Conservation (phyloP, 2,888 invertebrate species). For the Halictus ligatus region DNA sequence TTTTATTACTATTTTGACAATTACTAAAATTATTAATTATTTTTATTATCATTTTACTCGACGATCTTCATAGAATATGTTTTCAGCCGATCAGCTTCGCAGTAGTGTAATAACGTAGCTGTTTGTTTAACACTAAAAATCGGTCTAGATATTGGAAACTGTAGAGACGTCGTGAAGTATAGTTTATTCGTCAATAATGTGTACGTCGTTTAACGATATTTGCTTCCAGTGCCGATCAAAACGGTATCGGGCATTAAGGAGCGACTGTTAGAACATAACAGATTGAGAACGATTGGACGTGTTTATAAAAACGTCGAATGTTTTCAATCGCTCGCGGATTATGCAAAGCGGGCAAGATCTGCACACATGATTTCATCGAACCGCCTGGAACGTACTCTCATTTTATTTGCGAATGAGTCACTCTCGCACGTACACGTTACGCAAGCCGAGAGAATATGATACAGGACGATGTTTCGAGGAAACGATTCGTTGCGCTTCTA, state of each 20-base stretch:
- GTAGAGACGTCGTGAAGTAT: too few species aligned
- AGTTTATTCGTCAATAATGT: not conserved
- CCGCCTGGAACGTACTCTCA: not conserved
- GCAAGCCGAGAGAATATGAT: constrained; percentile 43
- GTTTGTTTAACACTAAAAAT: too few species aligned
- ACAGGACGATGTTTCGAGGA: constrained; percentile 51
- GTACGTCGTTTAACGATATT: not conserved
- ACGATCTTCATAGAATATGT: too few species aligned
- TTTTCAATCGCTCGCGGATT: not conserved
- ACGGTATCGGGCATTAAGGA: not conserved
- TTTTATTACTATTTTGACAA: too few species aligned
- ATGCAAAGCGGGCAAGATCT: constrained; percentile 10
- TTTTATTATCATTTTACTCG: too few species aligned
- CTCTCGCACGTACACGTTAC: constrained; percentile 37
- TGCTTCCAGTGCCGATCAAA: not conserved
- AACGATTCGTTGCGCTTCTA: constrained; percentile 41
- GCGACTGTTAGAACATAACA: not conserved
- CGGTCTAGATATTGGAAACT: too few species aligned
- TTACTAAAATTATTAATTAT: too few species aligned
- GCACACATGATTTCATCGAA: not conserved
- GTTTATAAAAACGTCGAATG: not conserved
- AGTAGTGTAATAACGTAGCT: too few species aligned
- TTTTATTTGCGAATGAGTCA: constrained; percentile 48
- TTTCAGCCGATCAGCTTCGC: too few species aligned
- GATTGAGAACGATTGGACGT: not conserved